These are phyloP conservation scores for Malachius bipustulatus DNA, from an alignment of 2,888 invertebrate genomes.

Conservation along the genomic window DNA sequence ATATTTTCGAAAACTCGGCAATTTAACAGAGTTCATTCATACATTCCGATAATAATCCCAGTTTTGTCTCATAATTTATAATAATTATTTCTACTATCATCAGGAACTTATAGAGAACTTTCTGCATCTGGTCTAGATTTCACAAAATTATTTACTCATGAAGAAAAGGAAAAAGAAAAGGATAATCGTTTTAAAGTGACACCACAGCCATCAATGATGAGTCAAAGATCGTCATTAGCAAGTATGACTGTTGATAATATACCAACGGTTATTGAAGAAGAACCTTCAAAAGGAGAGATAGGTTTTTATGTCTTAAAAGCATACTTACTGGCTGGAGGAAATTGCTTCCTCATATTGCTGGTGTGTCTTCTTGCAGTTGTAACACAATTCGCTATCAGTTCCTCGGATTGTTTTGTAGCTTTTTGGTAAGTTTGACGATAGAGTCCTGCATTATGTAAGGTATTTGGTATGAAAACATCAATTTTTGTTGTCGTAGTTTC, in stretches of 20 bases:
- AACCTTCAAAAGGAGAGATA: constrained; percentile 48
- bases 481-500: too few relatives aligned
- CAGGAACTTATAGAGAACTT: constrained; percentile 52
- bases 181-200: constrained; percentile 26
- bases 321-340: constrained; percentile 65
- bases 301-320: constrained; percentile 47
- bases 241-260: constrained; percentile 32
- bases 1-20: too few relatives aligned
- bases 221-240: constrained; percentile 36
- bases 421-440: constrained; percentile 62
- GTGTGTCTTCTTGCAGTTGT: constrained; percentile 52
- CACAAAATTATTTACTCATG: constrained; percentile 52
- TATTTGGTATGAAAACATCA: too few relatives aligned
- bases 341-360: constrained; percentile 48
- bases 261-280: constrained; percentile 43
- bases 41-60: too few relatives aligned
- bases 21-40: too few relatives aligned
- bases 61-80: too few relatives aligned
- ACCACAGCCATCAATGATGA: constrained; percentile 39
- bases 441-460: too few relatives aligned
- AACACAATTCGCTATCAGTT: constrained; percentile 64
- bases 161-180: constrained; percentile 36
- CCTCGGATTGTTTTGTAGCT: constrained; percentile 70
- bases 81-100: too few relatives aligned
- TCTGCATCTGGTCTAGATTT: constrained; percentile 66